Evolutionary conservation across 2,113 vertebrate species (phyloP), one percentile per base, ranked within the genome.

Genomic region (Phaetusa simplex): DNA sequence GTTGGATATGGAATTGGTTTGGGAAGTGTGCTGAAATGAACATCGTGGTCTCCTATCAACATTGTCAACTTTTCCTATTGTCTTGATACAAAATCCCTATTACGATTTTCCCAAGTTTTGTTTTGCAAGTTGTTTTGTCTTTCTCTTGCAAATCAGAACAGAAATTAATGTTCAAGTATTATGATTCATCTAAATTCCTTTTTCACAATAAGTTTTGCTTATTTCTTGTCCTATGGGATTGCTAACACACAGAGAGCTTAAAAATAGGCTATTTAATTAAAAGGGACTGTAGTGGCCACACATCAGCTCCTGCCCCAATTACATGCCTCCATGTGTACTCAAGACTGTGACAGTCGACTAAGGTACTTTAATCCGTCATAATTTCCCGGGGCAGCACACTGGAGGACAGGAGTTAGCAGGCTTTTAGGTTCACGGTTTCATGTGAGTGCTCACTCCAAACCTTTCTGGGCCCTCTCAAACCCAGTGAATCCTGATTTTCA

Each of bases 311-410:
- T 88, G 43, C 17, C 40, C 40, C 38, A 43, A 3, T 43, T 42
- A n/a, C 17, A n/a, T 34, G 12, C 24, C n/a, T 78, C 50, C 8
- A 4, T 42, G 16, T 58, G 14, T 40, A 29, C 61, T 80, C 47
- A 83, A 32, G 22, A 45, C 23, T 10, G 2, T 13, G 26, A 47
- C 15, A 80, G 43, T 40, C 19, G 66, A 79, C 26, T 9, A 64
- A 45, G 0, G 1, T 27, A 8, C 29, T 55, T 36, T 32, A 42
- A 61, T 30, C 53, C 0, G 0, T 55, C 12, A 62, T 30, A 14
- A 38, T 59, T 90, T 74, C 47, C 47, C 27, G 36, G 42, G 14
- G 26, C 79, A 76, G 47, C 47, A 78, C 50, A 27, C 11, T 7
- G 19, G 20, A 73, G 45, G 14, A 64, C 4, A 55, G 26, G 65